Evolutionary conservation across 2,888 invertebrate species (phyloP).

Genomic region (Agrypnus murinus): DNA sequence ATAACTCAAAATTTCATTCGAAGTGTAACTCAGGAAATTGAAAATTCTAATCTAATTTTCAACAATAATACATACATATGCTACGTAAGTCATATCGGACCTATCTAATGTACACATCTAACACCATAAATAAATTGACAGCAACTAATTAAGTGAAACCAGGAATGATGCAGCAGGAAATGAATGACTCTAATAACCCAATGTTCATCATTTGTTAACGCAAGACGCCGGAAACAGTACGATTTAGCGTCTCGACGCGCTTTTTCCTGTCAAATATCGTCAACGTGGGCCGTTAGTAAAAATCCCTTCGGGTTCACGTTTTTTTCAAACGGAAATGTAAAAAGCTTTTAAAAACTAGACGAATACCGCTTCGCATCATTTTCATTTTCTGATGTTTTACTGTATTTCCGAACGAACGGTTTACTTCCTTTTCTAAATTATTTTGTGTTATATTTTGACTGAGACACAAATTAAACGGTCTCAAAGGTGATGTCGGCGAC

Average conservation of each 20-base stretch:
- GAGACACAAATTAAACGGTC: slow-evolving; percentile 39
- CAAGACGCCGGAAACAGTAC: slow-evolving; percentile 58
- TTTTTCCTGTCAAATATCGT: slow-evolving; percentile 55
- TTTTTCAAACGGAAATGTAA: slow-evolving; percentile 46
- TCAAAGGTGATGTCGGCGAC: slow-evolving; percentile 33
- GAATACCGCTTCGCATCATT: slow-evolving; percentile 39
- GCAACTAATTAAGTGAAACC: slow-evolving; percentile 49
- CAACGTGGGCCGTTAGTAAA: slow-evolving; percentile 50
- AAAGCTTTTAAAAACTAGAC: slow-evolving; percentile 40
- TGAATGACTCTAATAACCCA: slow-evolving; percentile 57
- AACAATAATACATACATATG: too few species aligned
- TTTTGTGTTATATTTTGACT: slow-evolving; percentile 41
- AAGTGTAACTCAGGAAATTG: too few species aligned
- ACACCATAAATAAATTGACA: slow-evolving; percentile 52
- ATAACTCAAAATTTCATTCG: too few species aligned
- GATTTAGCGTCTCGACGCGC: slow-evolving; percentile 58
- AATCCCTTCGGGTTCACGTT: slow-evolving; percentile 39
- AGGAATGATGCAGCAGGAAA: slow-evolving; percentile 50
- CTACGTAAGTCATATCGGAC: too few species aligned
- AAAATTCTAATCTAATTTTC: too few species aligned
- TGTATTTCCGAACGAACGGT: background rate
- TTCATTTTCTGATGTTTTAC: slow-evolving; percentile 13
- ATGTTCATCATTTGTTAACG: slow-evolving; percentile 61
- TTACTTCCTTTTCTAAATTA: slow-evolving; percentile 11
- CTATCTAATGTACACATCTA: background rate